phyloP scores from a whole-genome alignment of 2,113 vertebrate genomes.

The Thermophis baileyi region DNA sequence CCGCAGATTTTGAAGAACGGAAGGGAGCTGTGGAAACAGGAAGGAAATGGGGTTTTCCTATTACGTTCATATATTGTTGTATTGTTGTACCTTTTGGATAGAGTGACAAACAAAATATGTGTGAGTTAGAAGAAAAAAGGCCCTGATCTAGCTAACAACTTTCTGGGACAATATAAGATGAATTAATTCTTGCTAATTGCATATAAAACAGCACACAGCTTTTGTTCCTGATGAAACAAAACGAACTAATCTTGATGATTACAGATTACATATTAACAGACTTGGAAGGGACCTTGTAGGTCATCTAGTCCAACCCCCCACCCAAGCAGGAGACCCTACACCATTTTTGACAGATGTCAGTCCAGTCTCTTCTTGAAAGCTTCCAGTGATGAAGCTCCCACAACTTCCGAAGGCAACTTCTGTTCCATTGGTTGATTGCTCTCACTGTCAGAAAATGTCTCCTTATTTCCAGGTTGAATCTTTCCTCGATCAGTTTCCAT shows the following conservation, averaged over 20 bases:
- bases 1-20: constrained; percentile 77
- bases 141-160: neutral
- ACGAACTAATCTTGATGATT: neutral
- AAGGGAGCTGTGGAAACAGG: constrained; percentile 82
- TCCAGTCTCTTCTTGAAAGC: too few species aligned
- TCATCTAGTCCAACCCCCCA: too few species aligned
- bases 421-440: too few species aligned
- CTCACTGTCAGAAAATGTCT: too few species aligned
- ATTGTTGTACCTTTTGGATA: neutral
- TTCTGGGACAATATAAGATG: neutral
- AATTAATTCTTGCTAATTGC: neutral
- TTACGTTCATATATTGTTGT: neutral
- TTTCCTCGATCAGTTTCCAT: too few species aligned
- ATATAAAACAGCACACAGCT: neutral
- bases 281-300: too few species aligned
- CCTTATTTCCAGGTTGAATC: too few species aligned
- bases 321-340: too few species aligned
- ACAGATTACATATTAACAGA: too few species aligned
- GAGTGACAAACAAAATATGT: neutral
- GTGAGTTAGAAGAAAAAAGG: neutral
- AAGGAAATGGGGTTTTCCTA: constrained; percentile 7
- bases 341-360: too few species aligned
- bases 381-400: too few species aligned
- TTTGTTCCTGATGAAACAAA: neutral
- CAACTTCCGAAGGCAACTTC: too few species aligned